Conservation (phyloP, 2,888 invertebrate genomes). For the Leptogaster cylindrica region DNA sequence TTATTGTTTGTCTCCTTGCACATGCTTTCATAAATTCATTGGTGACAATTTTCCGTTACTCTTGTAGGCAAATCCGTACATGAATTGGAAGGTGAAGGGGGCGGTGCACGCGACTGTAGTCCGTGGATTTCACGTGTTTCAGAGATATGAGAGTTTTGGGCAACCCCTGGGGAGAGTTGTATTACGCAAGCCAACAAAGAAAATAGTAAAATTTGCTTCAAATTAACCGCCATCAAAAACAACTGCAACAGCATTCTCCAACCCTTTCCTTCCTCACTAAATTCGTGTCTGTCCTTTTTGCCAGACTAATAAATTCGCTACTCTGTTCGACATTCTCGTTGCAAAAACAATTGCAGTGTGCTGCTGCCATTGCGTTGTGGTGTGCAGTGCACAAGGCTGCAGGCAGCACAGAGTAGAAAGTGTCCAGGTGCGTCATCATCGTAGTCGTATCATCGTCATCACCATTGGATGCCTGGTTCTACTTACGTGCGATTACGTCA, state of each 20-base stretch:
- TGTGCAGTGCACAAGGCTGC: neutral
- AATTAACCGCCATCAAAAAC: no score
- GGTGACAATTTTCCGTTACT: neutral
- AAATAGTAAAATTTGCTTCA: slow-evolving; percentile 58
- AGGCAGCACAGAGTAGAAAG: neutral
- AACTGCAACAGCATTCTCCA: no score
- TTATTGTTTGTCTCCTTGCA: neutral
- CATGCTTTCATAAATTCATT: neutral
- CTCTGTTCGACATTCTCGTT: no score
- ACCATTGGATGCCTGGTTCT: neutral
- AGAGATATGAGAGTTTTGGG: slow-evolving; percentile 58
- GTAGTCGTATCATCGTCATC: neutral
- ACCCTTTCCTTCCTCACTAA: neutral
- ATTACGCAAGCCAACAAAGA: slow-evolving; percentile 55
- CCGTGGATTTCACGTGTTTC: slow-evolving; percentile 69
- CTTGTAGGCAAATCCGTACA: slow-evolving; percentile 71
- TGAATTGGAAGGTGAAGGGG: slow-evolving; percentile 67
- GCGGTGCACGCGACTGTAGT: slow-evolving; percentile 71
- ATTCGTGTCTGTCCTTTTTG: neutral
- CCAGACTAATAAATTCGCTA: no score
- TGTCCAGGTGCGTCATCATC: slow-evolving; percentile 1
- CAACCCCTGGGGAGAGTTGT: slow-evolving; percentile 60
- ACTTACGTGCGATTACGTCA: slow-evolving; percentile 41
- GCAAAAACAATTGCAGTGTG: no score
- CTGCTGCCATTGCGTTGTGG: neutral